Conservation (phyloP, 1,140 invertebrate genomes). For the Arion vulgaris region DNA sequence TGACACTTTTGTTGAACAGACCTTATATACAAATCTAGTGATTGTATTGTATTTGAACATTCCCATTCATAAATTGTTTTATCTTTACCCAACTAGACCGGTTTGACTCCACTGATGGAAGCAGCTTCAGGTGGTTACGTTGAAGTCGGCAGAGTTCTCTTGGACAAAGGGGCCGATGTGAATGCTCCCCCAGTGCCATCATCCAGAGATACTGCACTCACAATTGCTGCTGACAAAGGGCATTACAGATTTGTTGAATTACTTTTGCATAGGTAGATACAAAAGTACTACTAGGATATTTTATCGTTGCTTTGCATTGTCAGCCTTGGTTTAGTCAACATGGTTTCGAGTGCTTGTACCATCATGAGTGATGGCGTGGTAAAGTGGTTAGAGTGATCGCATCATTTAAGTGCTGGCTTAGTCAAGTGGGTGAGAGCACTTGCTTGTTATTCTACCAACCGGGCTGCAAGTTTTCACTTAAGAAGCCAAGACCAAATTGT, state of each 20-base stretch:
- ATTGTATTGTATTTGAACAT: too few species aligned
- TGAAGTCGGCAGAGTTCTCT: conserved; percentile 94
- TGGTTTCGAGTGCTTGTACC: too few species aligned
- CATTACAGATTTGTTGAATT: conserved; percentile 97
- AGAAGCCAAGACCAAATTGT: too few species aligned
- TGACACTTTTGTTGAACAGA: too few species aligned
- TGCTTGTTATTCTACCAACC: too few species aligned
- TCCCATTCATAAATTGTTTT: not conserved
- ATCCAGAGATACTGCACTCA: conserved; percentile 97
- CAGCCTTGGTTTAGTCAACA: not conserved
- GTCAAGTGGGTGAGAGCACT: too few species aligned
- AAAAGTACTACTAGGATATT: not conserved
- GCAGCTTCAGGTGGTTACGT: conserved; percentile 99
- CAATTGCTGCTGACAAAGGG: conserved; percentile 99
- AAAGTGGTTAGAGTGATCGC: too few species aligned
- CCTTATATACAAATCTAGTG: too few species aligned
- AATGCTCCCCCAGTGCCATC: conserved; percentile 98
- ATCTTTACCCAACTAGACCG: conserved; percentile 79
- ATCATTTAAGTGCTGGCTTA: too few species aligned
- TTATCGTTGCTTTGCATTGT: not conserved
- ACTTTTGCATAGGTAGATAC: conserved; percentile 67
- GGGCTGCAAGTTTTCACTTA: too few species aligned
- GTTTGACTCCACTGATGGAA: conserved; percentile 98
- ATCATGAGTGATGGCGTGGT: too few species aligned
- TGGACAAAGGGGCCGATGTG: conserved; percentile 98